Evolutionary conservation across 2,797 vertebrate genomes (phyloP).

Genomic region (Rhinoraja longicauda): DNA sequence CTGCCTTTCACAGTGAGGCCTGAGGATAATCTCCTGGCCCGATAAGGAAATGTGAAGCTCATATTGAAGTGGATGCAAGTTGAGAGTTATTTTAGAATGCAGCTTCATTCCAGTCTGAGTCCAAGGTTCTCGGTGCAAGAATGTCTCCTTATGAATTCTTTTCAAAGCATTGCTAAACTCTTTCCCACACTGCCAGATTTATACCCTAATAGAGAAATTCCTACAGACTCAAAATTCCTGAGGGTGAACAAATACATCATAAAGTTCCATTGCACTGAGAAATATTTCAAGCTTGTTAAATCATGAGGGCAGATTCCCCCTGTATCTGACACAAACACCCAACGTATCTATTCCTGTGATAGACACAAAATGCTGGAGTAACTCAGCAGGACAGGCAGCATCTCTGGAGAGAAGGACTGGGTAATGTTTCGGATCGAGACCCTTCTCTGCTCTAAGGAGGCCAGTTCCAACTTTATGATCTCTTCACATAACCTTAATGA

Average conservation of each 20-base stretch:
- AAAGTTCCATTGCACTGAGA: background rate
- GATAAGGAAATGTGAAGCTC: conserved; percentile 27
- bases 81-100: conserved; percentile 18
- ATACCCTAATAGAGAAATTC: conserved; percentile 25
- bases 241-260: background rate
- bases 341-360: too few species aligned
- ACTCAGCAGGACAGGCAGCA: too few species aligned
- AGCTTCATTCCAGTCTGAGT: background rate
- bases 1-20: background rate
- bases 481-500: background rate
- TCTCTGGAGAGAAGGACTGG: too few species aligned
- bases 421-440: too few species aligned
- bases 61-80: background rate
- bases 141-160: conserved; percentile 16
- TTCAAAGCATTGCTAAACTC: background rate
- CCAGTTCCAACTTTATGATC: background rate
- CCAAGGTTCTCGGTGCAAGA: background rate
- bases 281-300: background rate
- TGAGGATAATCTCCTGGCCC: background rate
- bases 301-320: background rate
- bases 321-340: background rate
- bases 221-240: background rate
- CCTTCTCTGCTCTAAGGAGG: background rate
- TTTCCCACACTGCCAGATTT: conserved; percentile 26
- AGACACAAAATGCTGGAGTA: too few species aligned